A percentile compares a stretch with the other conserved stretches of the same genome.
phyloP scores from a whole-genome alignment of 2,113 vertebrate genomes.

The Podarcis muralis region DNA sequence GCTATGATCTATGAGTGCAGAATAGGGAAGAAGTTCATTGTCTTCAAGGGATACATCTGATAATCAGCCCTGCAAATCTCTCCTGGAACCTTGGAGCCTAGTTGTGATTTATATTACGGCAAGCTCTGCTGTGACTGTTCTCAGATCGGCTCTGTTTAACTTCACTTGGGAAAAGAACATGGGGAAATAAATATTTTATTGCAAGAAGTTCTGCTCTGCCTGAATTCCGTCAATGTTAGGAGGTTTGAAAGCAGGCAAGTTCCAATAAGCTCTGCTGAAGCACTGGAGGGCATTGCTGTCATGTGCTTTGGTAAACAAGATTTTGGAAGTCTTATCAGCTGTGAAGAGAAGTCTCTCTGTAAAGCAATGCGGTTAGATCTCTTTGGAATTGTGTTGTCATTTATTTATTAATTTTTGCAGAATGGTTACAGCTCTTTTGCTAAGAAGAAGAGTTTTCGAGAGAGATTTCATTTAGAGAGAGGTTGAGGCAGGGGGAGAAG shows the following conservation, averaged over 20 bases:
- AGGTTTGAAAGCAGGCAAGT: not conserved
- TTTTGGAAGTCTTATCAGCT: not conserved
- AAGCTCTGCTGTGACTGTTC: not conserved
- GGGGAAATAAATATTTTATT: not conserved
- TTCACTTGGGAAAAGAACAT: not conserved
- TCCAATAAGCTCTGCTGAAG: not conserved
- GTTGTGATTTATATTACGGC: not conserved
- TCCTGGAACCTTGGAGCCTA: not conserved
- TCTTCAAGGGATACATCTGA: not conserved
- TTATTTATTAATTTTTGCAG: not conserved
- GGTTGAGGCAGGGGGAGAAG: not conserved
- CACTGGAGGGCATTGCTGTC: not conserved
- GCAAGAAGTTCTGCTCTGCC: not conserved
- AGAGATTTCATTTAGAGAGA: not conserved
- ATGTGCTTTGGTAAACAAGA: slow-evolving; percentile 8
- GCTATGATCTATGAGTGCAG: not conserved
- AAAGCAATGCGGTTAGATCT: not conserved
- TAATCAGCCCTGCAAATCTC: not conserved
- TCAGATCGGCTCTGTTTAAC: not conserved
- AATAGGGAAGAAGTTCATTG: not conserved
- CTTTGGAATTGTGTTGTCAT: not conserved
- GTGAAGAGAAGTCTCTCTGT: not conserved
- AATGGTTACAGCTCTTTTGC: rapidly evolving
- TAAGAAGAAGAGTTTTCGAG: not conserved
- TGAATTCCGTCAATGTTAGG: not conserved